Evolutionary conservation across 2,888 invertebrate genomes (phyloP).

Genomic region (Eupeodes latifasciatus): DNA sequence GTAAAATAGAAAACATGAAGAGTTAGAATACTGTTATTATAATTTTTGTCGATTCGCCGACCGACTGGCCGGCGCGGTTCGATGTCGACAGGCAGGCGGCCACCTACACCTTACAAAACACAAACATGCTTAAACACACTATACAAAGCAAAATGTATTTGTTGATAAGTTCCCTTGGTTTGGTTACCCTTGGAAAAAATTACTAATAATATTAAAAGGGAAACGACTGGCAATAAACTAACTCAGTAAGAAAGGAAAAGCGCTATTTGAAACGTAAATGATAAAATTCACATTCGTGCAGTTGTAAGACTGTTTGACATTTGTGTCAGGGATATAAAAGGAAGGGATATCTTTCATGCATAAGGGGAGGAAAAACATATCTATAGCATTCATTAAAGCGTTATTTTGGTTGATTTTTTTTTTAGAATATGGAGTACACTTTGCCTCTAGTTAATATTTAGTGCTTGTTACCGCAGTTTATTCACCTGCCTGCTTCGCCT

Average conservation of each 20-base stretch:
- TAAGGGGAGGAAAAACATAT: constrained; percentile 5
- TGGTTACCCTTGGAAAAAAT: constrained; percentile 33
- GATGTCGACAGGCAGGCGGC: constrained; percentile 65
- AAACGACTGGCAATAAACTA: constrained; percentile 69
- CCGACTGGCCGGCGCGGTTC: constrained; percentile 2
- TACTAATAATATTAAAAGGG: constrained; percentile 63
- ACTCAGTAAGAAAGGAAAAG: constrained; percentile 35
- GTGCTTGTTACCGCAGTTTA: constrained; percentile 31
- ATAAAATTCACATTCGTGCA: constrained; percentile 57
- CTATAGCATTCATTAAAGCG: constrained; percentile 12
- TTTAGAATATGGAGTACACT: constrained; percentile 21
- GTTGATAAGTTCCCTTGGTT: neutral
- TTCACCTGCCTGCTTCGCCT: constrained; percentile 37
- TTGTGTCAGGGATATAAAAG: constrained; percentile 45
- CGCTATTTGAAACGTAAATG: constrained; percentile 45
- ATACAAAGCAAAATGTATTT: constrained; percentile 14
- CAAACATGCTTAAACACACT: constrained; percentile 25
- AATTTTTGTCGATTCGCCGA: constrained; percentile 46
- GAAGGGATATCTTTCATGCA: neutral
- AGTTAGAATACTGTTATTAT: constrained; percentile 68
- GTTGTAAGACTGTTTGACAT: constrained; percentile 50
- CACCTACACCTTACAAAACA: constrained; percentile 26
- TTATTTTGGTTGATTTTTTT: constrained; percentile 54
- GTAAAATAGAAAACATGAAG: constrained; percentile 63
- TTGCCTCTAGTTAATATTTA: constrained; percentile 44